Evolutionary conservation across 2,113 vertebrate genomes (phyloP), one percentile per base, ranked within the genome.

Genomic region (Cyprinodon tularosa): DNA sequence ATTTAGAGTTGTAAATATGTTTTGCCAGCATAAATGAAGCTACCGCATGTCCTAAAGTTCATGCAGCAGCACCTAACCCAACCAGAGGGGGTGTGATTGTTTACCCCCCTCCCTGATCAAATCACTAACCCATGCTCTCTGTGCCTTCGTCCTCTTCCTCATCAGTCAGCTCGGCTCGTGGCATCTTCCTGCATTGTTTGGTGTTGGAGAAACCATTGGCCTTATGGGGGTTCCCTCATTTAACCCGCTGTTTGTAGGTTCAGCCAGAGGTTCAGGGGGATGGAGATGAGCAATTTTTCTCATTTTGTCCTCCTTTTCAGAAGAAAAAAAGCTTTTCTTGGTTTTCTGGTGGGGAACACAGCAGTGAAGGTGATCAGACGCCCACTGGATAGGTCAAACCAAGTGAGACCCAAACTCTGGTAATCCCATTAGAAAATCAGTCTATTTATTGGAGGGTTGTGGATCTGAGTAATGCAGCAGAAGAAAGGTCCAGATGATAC

Each of bases 211-310:
- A 84, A 78, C 42, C 75, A 69, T 69, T 66, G 14, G 80, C 61
- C 84, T 70, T 78, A 83, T 78, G 83, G 90, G 84, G 80, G 81
- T 82, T 88, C 90, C 89, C 91, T 71, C 63, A 72, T 82, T 62
- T 92, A 90, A 91, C 92, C 90, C 66, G 20, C 73, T 59, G 71
- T 37, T 73, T 83, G 62, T 75, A 86, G 88, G 92, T 94, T 93
- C 93, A 94, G 42, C 81, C 76, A 66, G 91, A 80, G 93, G 88
- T 93, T 88, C 88, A 84, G 91, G 90, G 86, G 89, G 86, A 92
- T 68, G 83, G 71, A 84, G 77, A 89, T 62, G 66, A 85, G 80
- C 83, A 68, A 89, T 91, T 91, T 85, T 89, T 90, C 86, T 91
- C 53, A n/a, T 89, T 91, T 88, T 78, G 72, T 74, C 62, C 76